Percentiles rank a stretch among this genome's conserved stretches.
Conservation (phyloP, 2,888 invertebrate species). For the Hirtodrosophila trivittata region DNA sequence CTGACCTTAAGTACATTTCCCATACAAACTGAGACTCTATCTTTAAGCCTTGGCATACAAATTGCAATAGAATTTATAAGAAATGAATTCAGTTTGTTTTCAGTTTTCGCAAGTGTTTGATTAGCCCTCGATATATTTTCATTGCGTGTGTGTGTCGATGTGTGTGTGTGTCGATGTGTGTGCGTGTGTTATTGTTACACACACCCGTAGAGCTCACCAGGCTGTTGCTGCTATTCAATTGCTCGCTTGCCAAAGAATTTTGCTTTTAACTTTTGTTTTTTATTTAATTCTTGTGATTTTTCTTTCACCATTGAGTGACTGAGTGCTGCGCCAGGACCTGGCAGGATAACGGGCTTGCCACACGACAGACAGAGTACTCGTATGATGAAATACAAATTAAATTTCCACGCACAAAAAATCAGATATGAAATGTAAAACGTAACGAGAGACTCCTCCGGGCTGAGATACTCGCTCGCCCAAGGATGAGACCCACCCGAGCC, state of each 20-base stretch:
- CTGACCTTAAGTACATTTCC: too few species aligned
- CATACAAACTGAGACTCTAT: too few species aligned
- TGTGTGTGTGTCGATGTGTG: too few species aligned
- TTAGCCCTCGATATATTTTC: too few species aligned
- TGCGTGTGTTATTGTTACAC: too few species aligned
- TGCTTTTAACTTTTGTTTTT: slow-evolving; percentile 51
- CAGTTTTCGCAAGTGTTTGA: too few species aligned
- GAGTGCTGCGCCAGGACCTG: slow-evolving; percentile 18
- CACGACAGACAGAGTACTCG: slow-evolving; percentile 44
- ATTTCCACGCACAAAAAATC: slow-evolving; percentile 72
- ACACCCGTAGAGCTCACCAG: too few species aligned
- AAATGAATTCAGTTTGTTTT: too few species aligned
- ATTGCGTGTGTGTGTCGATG: too few species aligned
- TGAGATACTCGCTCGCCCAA: slow-evolving; percentile 2
- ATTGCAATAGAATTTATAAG: too few species aligned
- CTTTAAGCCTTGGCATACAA: too few species aligned
- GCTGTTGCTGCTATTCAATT: slow-evolving; percentile 51
- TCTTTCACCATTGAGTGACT: slow-evolving; percentile 10
- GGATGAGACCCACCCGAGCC: too few species aligned
- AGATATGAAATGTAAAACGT: slow-evolving; percentile 76
- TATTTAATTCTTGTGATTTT: slow-evolving; percentile 11
- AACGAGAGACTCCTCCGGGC: slow-evolving; percentile 23
- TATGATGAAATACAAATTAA: slow-evolving; percentile 78
- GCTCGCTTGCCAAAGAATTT: slow-evolving; percentile 59
- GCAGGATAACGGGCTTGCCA: slow-evolving; percentile 30